These are phyloP conservation scores for Polyommatus iphigenia DNA, from an alignment of 2,888 invertebrate species.

Conservation along the genomic window DNA sequence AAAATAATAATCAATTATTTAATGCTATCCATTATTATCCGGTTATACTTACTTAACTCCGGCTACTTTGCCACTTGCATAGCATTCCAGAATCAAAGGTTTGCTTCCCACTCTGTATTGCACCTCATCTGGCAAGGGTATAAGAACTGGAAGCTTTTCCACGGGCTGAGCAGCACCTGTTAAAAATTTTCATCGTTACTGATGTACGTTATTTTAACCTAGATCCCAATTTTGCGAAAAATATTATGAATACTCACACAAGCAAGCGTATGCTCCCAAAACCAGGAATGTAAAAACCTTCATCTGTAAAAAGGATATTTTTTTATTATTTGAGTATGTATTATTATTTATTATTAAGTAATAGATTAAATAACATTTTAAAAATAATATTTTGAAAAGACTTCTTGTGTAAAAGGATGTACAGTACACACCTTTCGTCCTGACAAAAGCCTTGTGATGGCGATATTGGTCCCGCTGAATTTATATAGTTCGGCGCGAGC, in stretches of 20 bases:
- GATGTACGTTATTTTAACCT: no score
- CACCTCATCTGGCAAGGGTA: constrained; percentile 51
- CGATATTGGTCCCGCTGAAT: not conserved
- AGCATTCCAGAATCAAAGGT: constrained; percentile 52
- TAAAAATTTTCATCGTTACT: not conserved
- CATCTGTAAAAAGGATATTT: constrained; percentile 15
- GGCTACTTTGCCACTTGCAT: constrained; percentile 46
- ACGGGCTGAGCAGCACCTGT: constrained; percentile 49
- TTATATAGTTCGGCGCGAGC: constrained; percentile 16
- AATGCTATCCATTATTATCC: not conserved
- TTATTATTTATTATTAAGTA: not conserved
- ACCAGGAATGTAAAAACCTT: not conserved
- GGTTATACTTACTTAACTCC: constrained; percentile 52
- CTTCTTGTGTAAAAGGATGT: not conserved
- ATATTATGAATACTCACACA: constrained; percentile 8
- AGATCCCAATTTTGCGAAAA: not conserved
- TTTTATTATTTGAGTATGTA: not conserved
- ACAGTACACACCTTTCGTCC: constrained; percentile 19
- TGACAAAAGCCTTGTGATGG: not conserved
- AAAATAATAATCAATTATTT: not conserved
- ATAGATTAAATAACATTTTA: not conserved
- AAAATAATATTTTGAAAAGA: not conserved
- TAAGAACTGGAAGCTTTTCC: constrained; percentile 50
- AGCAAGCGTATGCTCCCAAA: constrained; percentile 16
- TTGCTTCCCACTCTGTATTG: constrained; percentile 49